These are phyloP conservation scores for Teinopalpus imperialis DNA, from an alignment of 2,888 invertebrate genomes.

Conservation along the genomic window DNA sequence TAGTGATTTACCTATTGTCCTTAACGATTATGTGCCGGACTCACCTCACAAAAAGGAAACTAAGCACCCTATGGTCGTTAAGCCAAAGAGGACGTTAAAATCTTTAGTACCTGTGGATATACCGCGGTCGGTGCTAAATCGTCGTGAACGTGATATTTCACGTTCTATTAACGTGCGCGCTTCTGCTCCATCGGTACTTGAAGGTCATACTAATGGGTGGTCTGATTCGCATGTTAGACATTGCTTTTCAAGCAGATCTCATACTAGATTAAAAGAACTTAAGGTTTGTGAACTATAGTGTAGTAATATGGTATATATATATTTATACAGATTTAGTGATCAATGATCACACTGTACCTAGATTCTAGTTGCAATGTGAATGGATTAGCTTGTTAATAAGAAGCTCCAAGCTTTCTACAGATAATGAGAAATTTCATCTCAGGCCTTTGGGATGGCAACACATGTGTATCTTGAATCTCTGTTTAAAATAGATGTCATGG, in stretches of 20 bases:
- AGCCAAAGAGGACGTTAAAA: conserved; percentile 62
- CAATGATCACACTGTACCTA: no score
- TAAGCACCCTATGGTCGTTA: conserved; percentile 49
- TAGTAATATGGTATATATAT: no score
- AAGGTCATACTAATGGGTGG: conserved; percentile 42
- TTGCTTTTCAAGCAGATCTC: conserved; percentile 59
- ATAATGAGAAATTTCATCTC: no score
- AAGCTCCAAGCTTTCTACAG: no score
- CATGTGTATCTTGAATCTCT: no score
- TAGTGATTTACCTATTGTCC: conserved; percentile 62
- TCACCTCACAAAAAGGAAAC: conserved; percentile 36
- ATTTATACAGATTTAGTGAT: no score
- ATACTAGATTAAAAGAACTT: conserved; percentile 57
- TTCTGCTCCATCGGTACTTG: conserved; percentile 51
- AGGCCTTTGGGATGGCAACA: no score
- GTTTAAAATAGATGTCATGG: no score
- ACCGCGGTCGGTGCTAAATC: conserved; percentile 38
- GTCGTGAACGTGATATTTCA: conserved; percentile 32
- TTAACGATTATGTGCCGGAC: conserved; percentile 58
- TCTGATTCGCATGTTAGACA: conserved; percentile 49
- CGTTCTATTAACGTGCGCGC: conserved; percentile 37
- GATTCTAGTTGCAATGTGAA: no score
- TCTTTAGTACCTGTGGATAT: conserved; percentile 57
- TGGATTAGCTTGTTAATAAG: no score
- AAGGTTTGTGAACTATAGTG: conserved; percentile 43